A percentile compares a stretch with the other conserved stretches of the same genome.
phyloP scores from a whole-genome alignment of 2,797 vertebrate species.

The Oceanodroma leucorhoa region DNA sequence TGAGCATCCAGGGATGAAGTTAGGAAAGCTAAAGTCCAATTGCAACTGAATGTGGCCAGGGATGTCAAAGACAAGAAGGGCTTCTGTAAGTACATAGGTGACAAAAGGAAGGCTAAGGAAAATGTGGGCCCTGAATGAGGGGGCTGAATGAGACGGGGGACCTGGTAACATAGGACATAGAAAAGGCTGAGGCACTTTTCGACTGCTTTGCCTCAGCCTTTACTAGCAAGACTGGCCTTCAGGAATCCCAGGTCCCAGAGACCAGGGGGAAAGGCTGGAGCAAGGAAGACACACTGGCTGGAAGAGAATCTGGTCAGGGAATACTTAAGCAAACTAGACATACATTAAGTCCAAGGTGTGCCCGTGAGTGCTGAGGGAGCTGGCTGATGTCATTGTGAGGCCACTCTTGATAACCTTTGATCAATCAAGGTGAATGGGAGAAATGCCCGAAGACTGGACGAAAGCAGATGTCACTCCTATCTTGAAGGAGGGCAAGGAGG shows the following conservation, averaged over 20 bases:
- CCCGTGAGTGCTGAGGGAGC: neutral
- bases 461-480: neutral
- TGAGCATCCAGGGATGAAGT: neutral
- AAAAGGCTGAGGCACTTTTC: neutral
- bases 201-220: neutral
- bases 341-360: neutral
- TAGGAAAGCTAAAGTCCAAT: neutral
- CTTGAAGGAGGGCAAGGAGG: neutral
- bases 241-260: neutral
- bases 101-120: neutral
- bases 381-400: neutral
- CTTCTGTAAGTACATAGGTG: neutral
- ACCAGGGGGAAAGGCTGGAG: neutral
- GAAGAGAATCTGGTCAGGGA: neutral
- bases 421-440: neutral
- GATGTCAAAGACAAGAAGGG: neutral
- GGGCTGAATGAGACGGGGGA: neutral
- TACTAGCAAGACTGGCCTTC: neutral
- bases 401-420: neutral
- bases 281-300: neutral
- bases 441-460: neutral
- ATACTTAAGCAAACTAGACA: neutral
- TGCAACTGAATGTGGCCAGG: neutral
- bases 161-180: neutral
- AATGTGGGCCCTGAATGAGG: neutral